Evolutionary conservation across 2,888 invertebrate species (phyloP).

Genomic region (Stenotaenia linearis): DNA sequence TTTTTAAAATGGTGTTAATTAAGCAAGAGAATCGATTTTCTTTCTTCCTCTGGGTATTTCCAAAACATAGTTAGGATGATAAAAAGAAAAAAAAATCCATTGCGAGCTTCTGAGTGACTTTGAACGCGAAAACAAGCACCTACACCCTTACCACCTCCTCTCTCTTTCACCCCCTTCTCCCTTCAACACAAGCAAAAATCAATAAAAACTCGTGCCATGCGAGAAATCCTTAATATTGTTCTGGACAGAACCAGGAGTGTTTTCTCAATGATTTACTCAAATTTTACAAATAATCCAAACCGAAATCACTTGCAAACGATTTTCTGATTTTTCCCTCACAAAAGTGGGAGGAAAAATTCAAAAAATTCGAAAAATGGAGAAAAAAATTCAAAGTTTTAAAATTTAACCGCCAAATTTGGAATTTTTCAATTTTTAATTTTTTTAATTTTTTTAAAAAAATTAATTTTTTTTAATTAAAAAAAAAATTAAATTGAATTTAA

Average conservation of each 20-base stretch:
- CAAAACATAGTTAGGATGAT: constrained; percentile 1
- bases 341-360: not conserved
- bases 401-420: too few relatives aligned
- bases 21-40: not conserved
- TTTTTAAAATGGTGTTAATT: constrained; percentile 9
- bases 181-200: constrained; percentile 26
- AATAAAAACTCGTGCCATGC: constrained; percentile 27
- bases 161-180: constrained; percentile 3
- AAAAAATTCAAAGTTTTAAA: too few relatives aligned
- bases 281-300: not conserved
- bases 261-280: constrained; percentile 24
- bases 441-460: not conserved
- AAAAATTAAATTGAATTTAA: too few relatives aligned
- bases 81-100: not conserved
- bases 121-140: constrained; percentile 26
- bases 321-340: not conserved
- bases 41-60: constrained; percentile 22
- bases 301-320: not conserved
- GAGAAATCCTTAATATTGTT: constrained; percentile 30
- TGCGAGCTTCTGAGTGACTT: constrained; percentile 8
- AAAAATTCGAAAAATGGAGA: not conserved
- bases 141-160: constrained; percentile 11
- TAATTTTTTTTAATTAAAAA: not conserved
- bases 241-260: constrained; percentile 30
- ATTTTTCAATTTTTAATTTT: not conserved